Conservation (phyloP, 2,888 invertebrate species). For the Drosophila nigritarsus region DNA sequence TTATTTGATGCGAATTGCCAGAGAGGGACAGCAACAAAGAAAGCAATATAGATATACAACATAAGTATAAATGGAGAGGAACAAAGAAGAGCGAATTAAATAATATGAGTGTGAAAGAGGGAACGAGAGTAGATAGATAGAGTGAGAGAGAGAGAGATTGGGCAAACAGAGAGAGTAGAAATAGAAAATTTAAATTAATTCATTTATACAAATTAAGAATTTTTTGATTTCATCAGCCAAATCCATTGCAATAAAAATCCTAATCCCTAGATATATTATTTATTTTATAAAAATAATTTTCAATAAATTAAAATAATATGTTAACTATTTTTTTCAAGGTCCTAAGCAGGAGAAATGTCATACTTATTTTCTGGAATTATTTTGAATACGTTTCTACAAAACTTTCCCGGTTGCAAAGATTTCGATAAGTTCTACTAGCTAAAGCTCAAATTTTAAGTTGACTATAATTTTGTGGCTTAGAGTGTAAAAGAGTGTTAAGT, state of each 20-base stretch:
- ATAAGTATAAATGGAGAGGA: neutral
- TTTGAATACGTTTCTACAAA: no score
- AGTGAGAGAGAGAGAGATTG: no score
- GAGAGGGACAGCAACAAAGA: conserved; percentile 18
- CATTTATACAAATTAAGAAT: neutral
- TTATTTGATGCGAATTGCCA: conserved; percentile 55
- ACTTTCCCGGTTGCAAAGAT: no score
- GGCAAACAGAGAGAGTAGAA: neutral
- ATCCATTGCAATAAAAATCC: neutral
- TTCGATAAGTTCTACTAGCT: neutral
- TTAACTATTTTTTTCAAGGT: no score
- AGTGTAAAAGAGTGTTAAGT: neutral
- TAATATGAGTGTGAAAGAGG: neutral
- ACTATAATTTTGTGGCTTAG: no score
- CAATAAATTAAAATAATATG: neutral
- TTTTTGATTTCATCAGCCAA: neutral
- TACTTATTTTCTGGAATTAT: no score
- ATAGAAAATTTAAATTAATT: neutral
- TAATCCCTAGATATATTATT: neutral
- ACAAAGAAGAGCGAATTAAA: neutral
- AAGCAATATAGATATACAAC: neutral
- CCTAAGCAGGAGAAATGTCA: no score
- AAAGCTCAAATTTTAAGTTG: neutral
- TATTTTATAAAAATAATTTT: neutral
- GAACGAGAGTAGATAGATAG: neutral